Percentiles rank a stretch among this genome's conserved stretches.
Evolutionary conservation across 2,113 vertebrate genomes (phyloP).

Genomic region (Macheiramphus alcinus): DNA sequence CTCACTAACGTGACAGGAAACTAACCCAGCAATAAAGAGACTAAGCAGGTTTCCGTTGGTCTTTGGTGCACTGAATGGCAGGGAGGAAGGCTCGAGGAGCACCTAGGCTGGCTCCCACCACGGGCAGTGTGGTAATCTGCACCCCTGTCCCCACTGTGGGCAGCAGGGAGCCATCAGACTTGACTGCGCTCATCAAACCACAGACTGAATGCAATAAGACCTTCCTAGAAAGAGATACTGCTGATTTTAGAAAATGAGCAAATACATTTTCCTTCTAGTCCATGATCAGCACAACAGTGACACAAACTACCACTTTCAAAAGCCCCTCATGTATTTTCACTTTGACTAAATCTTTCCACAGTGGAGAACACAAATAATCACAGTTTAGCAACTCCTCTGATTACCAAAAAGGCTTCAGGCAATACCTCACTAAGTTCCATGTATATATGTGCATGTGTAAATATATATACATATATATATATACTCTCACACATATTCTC

Average conservation of each 20-base stretch:
- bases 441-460: not conserved
- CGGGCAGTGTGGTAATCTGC: not conserved
- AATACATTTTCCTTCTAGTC: not conserved
- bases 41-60: not conserved
- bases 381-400: not conserved
- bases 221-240: slow-evolving; percentile 6
- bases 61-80: not conserved
- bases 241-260: not conserved
- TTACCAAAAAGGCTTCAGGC: not conserved
- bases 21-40: not conserved
- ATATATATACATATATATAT: not conserved
- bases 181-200: not conserved
- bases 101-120: not conserved
- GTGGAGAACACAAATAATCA: not conserved
- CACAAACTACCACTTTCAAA: slow-evolving; percentile 10
- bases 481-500: not conserved
- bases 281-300: not conserved
- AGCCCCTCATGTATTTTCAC: not conserved
- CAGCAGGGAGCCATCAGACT: not conserved
- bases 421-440: not conserved
- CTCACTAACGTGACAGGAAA: not conserved
- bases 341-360: slow-evolving; percentile 10
- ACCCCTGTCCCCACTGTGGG: not conserved
- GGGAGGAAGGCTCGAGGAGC: not conserved
- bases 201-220: not conserved